phyloP scores from a whole-genome alignment of 2,113 vertebrate species.

The Bungarus multicinctus region DNA sequence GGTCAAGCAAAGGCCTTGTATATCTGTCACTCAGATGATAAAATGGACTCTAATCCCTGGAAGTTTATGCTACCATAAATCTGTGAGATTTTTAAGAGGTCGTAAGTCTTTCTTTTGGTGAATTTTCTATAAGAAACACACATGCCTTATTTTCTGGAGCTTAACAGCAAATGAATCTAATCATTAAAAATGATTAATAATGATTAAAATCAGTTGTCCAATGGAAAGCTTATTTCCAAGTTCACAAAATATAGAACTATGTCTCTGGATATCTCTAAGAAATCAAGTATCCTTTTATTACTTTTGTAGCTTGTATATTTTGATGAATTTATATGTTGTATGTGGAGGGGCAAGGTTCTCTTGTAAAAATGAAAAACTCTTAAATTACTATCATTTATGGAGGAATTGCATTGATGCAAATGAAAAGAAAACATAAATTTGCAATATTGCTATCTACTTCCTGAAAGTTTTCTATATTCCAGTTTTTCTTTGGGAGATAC shows the following conservation, averaged over 20 bases:
- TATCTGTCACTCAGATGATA: not conserved
- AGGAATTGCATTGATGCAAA: not conserved
- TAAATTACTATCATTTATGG: not conserved
- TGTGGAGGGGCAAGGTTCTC: slow-evolving; percentile 4
- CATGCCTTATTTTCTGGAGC: not conserved
- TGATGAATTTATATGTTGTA: not conserved
- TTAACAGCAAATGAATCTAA: not conserved
- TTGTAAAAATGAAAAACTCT: slow-evolving; percentile 4
- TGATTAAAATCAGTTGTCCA: not conserved
- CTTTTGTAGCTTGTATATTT: not conserved
- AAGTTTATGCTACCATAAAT: not conserved
- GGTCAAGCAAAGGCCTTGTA: not conserved
- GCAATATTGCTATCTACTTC: not conserved
- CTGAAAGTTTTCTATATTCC: slow-evolving; percentile 11
- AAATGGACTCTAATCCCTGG: not conserved
- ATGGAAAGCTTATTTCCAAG: not conserved
- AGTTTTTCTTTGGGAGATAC: slow-evolving; percentile 11
- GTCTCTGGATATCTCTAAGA: not conserved
- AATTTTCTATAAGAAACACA: not conserved
- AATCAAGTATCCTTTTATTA: not conserved
- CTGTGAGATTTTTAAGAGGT: not conserved
- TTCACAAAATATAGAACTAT: not conserved
- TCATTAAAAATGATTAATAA: not conserved
- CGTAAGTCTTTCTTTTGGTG: not conserved
- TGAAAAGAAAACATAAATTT: not conserved